Conservation (phyloP, 2,113 vertebrate genomes). For the Gnathonemus echidnorhynchus region DNA sequence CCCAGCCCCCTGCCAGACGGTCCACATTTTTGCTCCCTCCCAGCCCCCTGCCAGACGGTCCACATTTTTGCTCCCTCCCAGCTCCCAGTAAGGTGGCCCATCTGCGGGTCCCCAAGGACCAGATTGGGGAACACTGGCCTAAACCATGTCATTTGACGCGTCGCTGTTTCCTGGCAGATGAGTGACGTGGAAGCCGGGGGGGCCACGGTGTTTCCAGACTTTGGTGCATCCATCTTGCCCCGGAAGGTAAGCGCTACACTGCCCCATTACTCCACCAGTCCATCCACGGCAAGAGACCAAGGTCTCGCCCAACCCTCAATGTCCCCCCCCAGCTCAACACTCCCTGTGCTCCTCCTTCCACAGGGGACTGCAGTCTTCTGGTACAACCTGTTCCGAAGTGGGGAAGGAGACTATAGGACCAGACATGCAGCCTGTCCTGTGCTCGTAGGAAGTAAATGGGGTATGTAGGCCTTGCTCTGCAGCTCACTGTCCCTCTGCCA, state of each 20-base stretch:
- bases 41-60: background rate
- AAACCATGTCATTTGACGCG: background rate
- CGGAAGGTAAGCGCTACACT: slow-evolving; percentile 70
- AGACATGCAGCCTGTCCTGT: slow-evolving; percentile 94
- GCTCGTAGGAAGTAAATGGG: slow-evolving; percentile 96
- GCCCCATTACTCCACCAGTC: background rate
- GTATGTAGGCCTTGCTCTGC: slow-evolving; percentile 52
- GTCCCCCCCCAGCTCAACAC: background rate
- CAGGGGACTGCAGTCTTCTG: slow-evolving; percentile 96
- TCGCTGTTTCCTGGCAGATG: slow-evolving; percentile 67
- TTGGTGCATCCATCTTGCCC: slow-evolving; percentile 85
- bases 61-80: background rate
- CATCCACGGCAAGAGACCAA: background rate
- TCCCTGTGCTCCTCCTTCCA: slow-evolving; percentile 27
- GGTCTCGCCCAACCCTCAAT: background rate
- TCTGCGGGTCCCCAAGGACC: background rate
- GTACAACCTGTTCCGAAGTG: slow-evolving; percentile 91
- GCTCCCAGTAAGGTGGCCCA: background rate
- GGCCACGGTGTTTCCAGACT: slow-evolving; percentile 92
- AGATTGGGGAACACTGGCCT: background rate
- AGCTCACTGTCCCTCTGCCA: background rate
- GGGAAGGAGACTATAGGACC: slow-evolving; percentile 91
- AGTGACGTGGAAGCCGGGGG: slow-evolving; percentile 93
- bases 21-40: background rate
- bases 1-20: too few species aligned